phyloP scores from a whole-genome alignment of 2,888 invertebrate genomes.

The Nomada fabriciana region DNA sequence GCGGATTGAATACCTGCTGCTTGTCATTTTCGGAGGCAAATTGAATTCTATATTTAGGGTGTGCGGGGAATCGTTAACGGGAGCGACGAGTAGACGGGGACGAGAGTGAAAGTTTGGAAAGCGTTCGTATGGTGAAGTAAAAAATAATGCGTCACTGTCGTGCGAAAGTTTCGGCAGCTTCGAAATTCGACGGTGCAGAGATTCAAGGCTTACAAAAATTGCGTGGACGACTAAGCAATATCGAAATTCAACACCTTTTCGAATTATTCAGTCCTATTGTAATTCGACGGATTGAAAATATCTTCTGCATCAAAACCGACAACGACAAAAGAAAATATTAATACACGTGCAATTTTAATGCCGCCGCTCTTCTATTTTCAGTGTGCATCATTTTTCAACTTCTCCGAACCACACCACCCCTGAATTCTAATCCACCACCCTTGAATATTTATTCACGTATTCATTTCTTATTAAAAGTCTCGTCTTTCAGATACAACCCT shows the following conservation, averaged over 20 bases:
- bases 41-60: slow-evolving; percentile 50
- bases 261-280: too few relatives aligned
- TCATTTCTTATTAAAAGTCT: slow-evolving; percentile 16
- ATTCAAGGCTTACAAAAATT: neutral
- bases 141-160: too few relatives aligned
- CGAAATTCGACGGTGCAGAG: neutral
- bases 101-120: neutral
- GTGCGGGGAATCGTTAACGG: too few relatives aligned
- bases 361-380: neutral
- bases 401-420: neutral
- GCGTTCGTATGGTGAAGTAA: neutral
- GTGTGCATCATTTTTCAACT: neutral
- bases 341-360: neutral
- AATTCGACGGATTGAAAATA: too few relatives aligned
- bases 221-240: too few relatives aligned
- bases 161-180: neutral
- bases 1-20: slow-evolving; percentile 4
- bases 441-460: neutral
- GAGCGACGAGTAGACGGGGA: neutral
- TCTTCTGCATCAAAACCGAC: too few relatives aligned
- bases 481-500: neutral
- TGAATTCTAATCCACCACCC: neutral
- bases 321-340: neutral
- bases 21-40: slow-evolving; percentile 34
- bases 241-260: too few relatives aligned